Evolutionary conservation across 2,113 vertebrate genomes (phyloP).

Genomic region (Micromys minutus): DNA sequence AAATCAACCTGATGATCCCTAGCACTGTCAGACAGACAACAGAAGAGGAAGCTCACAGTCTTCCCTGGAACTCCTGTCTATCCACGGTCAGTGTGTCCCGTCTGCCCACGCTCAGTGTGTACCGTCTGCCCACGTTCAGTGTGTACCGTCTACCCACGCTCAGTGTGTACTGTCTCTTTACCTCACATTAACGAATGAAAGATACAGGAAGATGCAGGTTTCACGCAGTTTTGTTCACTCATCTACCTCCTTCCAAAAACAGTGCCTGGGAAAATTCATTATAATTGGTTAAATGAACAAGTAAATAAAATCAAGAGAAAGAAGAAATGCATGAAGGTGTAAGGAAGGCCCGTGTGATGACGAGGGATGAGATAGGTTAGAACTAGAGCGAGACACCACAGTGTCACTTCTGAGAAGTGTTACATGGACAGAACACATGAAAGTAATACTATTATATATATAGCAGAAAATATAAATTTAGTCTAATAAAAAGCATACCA

Average conservation of each 20-base stretch:
- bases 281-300: background rate
- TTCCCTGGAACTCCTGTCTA: background rate
- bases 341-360: background rate
- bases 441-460: background rate
- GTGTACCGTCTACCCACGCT: background rate
- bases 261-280: background rate
- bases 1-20: background rate
- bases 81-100: no score
- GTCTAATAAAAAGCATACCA: background rate
- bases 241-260: background rate
- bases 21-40: background rate
- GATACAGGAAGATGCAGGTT: background rate
- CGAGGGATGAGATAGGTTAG: fast-evolving
- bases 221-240: background rate
- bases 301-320: background rate
- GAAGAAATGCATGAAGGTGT: background rate
- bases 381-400: background rate
- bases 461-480: background rate
- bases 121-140: background rate
- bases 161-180: background rate
- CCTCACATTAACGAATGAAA: background rate
- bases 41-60: no score
- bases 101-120: background rate
- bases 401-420: background rate
- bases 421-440: background rate